Evolutionary conservation across 2,888 invertebrate species (phyloP).

Genomic region (Petrophora chlorosata): DNA sequence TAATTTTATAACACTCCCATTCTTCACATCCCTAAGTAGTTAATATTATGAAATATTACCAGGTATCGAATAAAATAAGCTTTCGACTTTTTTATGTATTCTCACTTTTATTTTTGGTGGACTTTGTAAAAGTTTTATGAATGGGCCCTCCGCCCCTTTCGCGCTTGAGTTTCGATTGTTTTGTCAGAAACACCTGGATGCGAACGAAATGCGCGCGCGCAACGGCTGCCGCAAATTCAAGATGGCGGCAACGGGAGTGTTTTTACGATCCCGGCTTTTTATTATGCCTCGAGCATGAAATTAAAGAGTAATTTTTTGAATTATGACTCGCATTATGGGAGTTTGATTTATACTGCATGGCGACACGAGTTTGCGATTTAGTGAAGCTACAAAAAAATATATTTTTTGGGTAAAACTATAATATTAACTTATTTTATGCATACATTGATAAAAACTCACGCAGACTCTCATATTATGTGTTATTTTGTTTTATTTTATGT

Average conservation of each 20-base stretch:
- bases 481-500: too few species aligned
- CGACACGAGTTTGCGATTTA: slow-evolving; percentile 12
- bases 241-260: slow-evolving; percentile 55
- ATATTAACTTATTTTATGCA: too few species aligned
- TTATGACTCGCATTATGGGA: slow-evolving; percentile 29
- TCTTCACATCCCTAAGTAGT: slow-evolving; percentile 74
- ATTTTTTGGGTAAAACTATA: too few species aligned
- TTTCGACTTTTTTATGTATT: slow-evolving; percentile 54
- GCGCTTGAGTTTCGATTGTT: slow-evolving; percentile 77
- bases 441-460: too few species aligned
- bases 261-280: slow-evolving; percentile 44
- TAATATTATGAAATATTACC: slow-evolving; percentile 80
- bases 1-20: slow-evolving; percentile 68
- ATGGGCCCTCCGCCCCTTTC: slow-evolving; percentile 75
- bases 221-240: slow-evolving; percentile 66
- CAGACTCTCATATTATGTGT: too few species aligned
- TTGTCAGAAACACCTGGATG: slow-evolving; percentile 82
- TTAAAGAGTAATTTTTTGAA: slow-evolving; percentile 38
- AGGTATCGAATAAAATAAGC: slow-evolving; percentile 51
- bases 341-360: slow-evolving; percentile 27
- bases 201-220: slow-evolving; percentile 71
- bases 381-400: too few species aligned
- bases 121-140: slow-evolving; percentile 73
- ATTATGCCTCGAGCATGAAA: slow-evolving; percentile 38
- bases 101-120: slow-evolving; percentile 68